Evolutionary conservation across 2,888 invertebrate species (phyloP).

Genomic region (Ophion costatus): DNA sequence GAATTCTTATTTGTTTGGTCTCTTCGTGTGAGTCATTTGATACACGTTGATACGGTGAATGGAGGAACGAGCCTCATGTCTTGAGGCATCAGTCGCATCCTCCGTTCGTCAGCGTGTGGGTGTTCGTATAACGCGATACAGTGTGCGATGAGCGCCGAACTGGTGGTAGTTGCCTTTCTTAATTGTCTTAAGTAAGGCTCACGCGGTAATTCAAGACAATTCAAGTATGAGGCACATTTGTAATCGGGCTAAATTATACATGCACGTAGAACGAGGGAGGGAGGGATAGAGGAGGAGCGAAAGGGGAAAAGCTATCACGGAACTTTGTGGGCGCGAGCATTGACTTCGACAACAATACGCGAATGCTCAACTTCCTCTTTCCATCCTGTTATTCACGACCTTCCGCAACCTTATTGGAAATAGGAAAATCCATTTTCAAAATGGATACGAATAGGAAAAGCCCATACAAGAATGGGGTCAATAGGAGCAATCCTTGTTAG

Average conservation of each 20-base stretch:
- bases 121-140: conserved; percentile 60
- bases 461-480: too few species aligned
- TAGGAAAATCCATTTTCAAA: not conserved
- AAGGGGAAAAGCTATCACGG: not conserved
- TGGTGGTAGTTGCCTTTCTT: conserved; percentile 56
- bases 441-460: not conserved
- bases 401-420: not conserved
- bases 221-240: conserved; percentile 68
- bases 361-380: not conserved
- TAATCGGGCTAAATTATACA: conserved; percentile 75
- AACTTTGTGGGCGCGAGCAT: not conserved
- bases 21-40: conserved; percentile 74
- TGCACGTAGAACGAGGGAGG: conserved; percentile 56
- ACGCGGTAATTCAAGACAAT: conserved; percentile 77
- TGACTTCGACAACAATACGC: not conserved
- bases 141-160: conserved; percentile 30
- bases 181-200: conserved; percentile 81
- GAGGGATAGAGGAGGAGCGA: not conserved
- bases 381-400: not conserved
- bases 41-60: conserved; percentile 44
- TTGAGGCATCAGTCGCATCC: conserved; percentile 68
- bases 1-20: conserved; percentile 69
- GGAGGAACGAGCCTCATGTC: conserved; percentile 8
- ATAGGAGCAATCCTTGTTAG: too few species aligned
- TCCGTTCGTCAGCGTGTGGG: conserved; percentile 72